Evolutionary conservation across 2,888 invertebrate species (phyloP), one percentile per base, ranked within the genome.

Genomic region (Campoletis raptor): DNA sequence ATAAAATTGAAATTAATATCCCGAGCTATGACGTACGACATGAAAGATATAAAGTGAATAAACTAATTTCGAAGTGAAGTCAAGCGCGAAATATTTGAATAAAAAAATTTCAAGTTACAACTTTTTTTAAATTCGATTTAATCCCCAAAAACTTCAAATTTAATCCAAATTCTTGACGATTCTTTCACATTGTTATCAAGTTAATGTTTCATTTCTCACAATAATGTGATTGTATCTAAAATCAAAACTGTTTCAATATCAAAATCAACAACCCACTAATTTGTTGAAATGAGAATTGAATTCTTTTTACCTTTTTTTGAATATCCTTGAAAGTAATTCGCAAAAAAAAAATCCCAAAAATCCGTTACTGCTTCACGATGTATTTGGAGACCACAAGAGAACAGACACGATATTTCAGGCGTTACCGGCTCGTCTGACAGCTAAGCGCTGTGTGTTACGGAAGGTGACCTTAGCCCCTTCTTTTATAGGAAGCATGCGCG

Each of bases 391-490:
- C 37, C 69, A 52, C 64, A 52, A 54, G 42, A 61, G 18, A 82
- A 18, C 24, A 30, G 52, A 21, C 61, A 40, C 54, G n/a, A 36
- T 45, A 37, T 36, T 52, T 66, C 57, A 67, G 69, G 52, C 52
- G 69, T 21, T 86, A 90, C 91, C 88, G 88, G 85, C 86, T 81
- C n/a, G 85, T 90, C 90, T 91, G 92, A 92, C 92, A 91, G 91
- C 89, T 92, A 85, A 84, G 77, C 89, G 90, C 88, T 88, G 89
- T 90, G 89, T 92, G 91, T 90, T 90, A 86, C 85, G 80, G 87
- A 90, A 92, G 91, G 92, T 93, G 93, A 94, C 94, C 93, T 94
- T 94, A 91, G 89, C 91, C 91, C 92, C 90, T 90, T 91, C 90
- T 93, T 93, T 92, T 92, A 92, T 91, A 91, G 87, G 6, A 48